Evolutionary conservation across 1,140 invertebrate genomes (phyloP).

Genomic region (Agraylea sexmaculata): DNA sequence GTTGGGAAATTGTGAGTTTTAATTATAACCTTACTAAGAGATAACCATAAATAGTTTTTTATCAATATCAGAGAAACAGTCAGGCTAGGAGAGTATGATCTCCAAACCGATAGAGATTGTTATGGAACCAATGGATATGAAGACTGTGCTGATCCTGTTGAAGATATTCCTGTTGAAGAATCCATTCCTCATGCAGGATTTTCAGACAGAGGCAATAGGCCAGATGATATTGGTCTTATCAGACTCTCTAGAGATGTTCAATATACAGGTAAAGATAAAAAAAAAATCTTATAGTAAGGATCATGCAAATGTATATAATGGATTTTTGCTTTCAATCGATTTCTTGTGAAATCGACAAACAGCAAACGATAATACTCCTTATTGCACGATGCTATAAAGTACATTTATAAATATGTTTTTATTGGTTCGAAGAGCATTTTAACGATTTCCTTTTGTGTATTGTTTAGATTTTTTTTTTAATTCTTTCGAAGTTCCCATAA

Average conservation of each 20-base stretch:
- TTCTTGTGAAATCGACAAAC: too few relatives aligned
- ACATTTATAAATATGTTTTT: too few relatives aligned
- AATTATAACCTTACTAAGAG: constrained; percentile 8
- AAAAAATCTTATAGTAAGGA: too few relatives aligned
- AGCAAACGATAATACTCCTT: too few relatives aligned
- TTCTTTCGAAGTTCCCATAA: too few relatives aligned
- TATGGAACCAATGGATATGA: constrained; percentile 14
- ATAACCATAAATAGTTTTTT: neutral
- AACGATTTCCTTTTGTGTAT: too few relatives aligned
- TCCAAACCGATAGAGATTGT: constrained; percentile 34
- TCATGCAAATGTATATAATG: too few relatives aligned
- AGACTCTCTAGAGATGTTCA: constrained; percentile 26
- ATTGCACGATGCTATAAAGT: too few relatives aligned
- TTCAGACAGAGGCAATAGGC: constrained; percentile 36
- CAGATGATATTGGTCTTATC: constrained; percentile 49
- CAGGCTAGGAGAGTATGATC: constrained; percentile 35
- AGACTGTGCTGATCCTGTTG: constrained; percentile 30
- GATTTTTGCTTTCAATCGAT: too few relatives aligned
- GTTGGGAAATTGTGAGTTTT: constrained; percentile 41
- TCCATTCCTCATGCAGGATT: constrained; percentile 39
- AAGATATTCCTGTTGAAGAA: constrained; percentile 28
- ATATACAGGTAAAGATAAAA: constrained; percentile 21
- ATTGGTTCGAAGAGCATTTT: too few relatives aligned
- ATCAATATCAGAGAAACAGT: constrained; percentile 18
- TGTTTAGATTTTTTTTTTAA: too few relatives aligned